Conservation (phyloP, 1,140 invertebrate genomes). For the Lamellibrachia luymesi region DNA sequence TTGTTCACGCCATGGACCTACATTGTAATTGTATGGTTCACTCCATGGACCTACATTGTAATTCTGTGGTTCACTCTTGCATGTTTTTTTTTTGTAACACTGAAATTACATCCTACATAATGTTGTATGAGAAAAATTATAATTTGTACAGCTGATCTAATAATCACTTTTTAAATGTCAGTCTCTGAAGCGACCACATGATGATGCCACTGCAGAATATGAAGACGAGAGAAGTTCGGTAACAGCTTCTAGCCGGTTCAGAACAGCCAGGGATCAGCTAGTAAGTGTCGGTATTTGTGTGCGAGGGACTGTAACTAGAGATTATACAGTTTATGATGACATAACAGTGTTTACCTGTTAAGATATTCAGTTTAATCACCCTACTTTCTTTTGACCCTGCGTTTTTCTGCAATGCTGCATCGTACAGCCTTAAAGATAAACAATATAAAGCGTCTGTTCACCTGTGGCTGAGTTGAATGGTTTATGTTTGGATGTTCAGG, state of each 20-base stretch:
- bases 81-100: too few species aligned
- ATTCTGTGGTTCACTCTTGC: too few species aligned
- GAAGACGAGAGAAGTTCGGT: background rate
- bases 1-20: too few species aligned
- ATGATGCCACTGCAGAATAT: background rate
- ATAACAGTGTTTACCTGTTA: too few species aligned
- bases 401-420: background rate
- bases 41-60: too few species aligned
- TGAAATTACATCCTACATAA: too few species aligned
- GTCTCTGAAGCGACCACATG: background rate
- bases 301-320: background rate
- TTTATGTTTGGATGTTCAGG: background rate
- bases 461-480: too few species aligned
- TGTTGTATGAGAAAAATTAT: too few species aligned
- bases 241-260: background rate
- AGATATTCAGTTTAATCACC: background rate
- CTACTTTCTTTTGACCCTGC: background rate
- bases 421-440: background rate
- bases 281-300: background rate
- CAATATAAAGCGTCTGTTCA: too few species aligned
- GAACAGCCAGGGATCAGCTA: background rate
- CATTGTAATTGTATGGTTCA: too few species aligned
- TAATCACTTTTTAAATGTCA: background rate
- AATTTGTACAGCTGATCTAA: too few species aligned
- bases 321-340: too few species aligned